A percentile compares a stretch with the other conserved stretches of the same genome.
These are phyloP conservation scores for Formica selysi DNA, from an alignment of 1,140 invertebrate genomes.

Conservation along the genomic window DNA sequence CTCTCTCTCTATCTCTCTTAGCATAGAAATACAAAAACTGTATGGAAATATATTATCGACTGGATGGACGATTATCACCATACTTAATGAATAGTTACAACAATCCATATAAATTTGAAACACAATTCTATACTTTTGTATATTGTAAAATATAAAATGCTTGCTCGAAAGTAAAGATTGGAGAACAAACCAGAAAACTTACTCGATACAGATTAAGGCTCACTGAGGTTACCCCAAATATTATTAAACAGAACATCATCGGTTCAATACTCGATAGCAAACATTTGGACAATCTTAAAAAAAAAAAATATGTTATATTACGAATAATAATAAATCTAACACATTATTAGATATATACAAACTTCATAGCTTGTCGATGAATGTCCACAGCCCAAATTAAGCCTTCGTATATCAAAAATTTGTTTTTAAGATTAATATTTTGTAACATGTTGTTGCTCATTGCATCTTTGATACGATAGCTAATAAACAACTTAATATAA, in stretches of 20 bases:
- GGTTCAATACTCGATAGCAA: background rate
- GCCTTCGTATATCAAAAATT: background rate
- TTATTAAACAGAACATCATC: constrained; percentile 4
- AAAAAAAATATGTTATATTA: background rate
- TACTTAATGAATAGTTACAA: no score
- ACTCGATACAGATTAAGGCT: constrained; percentile 20
- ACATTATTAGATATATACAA: background rate
- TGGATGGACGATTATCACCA: no score
- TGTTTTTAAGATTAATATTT: background rate
- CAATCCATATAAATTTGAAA: no score
- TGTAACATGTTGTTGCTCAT: background rate
- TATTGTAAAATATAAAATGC: no score
- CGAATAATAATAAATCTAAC: no score
- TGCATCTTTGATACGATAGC: background rate
- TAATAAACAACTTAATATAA: background rate
- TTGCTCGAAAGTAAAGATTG: background rate
- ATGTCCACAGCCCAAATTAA: constrained; percentile 23
- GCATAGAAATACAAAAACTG: no score
- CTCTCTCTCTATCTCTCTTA: no score
- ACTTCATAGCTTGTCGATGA: constrained; percentile 37
- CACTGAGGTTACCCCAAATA: background rate
- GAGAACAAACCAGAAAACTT: background rate
- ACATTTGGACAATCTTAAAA: background rate
- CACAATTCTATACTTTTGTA: no score
- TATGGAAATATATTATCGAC: no score